phyloP scores from a whole-genome alignment of 2,113 vertebrate genomes.

The Pluvianellus socialis region DNA sequence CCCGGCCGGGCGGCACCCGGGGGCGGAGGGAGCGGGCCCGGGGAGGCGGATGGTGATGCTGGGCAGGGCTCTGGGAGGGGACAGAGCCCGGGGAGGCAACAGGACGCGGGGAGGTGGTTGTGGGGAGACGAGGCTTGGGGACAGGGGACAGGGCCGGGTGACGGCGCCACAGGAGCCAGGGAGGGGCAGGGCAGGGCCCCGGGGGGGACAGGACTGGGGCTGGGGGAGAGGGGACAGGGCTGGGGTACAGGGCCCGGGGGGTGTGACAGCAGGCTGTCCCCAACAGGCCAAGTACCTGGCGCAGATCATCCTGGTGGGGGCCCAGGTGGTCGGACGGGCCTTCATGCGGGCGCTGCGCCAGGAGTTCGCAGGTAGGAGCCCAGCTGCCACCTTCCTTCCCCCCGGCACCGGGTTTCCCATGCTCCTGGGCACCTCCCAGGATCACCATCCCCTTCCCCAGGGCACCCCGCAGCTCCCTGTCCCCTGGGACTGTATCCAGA shows the following conservation, averaged over 20 bases:
- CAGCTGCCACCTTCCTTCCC: too few relatives aligned
- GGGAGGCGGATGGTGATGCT: background rate
- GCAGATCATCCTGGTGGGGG: slow-evolving; percentile 95
- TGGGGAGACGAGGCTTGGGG: background rate
- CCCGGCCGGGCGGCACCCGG: background rate
- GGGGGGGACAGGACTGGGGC: too few relatives aligned
- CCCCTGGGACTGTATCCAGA: accelerated
- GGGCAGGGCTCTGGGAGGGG: background rate
- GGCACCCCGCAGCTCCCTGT: accelerated
- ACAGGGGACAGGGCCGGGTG: background rate
- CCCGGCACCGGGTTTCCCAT: too few relatives aligned
- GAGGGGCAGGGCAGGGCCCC: background rate
- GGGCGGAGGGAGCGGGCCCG: too few relatives aligned
- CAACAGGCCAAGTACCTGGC: slow-evolving; percentile 91
- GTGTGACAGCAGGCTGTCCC: background rate
- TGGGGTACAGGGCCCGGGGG: background rate
- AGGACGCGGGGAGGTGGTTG: too few relatives aligned
- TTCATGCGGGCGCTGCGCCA: slow-evolving; percentile 92
- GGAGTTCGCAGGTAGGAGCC: slow-evolving; percentile 88
- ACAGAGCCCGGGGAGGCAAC: background rate
- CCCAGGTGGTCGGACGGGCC: slow-evolving; percentile 93
- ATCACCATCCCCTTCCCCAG: background rate
- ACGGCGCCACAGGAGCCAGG: background rate
- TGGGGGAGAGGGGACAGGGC: background rate
- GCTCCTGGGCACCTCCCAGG: background rate